phyloP scores from a whole-genome alignment of 2,113 vertebrate genomes.

The Pipra filicauda region DNA sequence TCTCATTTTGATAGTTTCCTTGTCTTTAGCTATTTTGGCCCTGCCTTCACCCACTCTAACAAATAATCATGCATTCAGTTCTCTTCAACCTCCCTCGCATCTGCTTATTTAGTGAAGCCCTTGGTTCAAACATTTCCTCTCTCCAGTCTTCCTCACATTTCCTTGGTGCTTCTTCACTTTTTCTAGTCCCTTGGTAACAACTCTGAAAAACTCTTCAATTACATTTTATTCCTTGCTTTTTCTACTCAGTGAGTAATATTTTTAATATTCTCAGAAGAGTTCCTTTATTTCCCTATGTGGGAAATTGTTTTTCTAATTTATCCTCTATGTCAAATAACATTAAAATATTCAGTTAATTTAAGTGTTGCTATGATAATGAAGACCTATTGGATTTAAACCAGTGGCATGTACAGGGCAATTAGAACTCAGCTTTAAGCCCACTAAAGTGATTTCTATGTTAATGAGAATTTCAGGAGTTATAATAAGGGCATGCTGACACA shows the following conservation, averaged over 20 bases:
- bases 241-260: background rate
- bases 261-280: background rate
- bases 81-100: background rate
- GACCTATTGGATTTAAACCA: background rate
- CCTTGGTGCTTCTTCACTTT: background rate
- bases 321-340: background rate
- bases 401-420: background rate
- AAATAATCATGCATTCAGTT: background rate
- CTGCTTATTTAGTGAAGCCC: background rate
- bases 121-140: background rate
- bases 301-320: background rate
- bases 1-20: background rate
- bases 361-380: background rate
- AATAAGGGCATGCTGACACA: background rate
- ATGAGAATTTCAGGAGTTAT: background rate
- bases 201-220: background rate
- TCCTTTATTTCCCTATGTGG: background rate
- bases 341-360: constrained; percentile 19
- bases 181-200: background rate
- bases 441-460: background rate
- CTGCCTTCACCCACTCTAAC: background rate
- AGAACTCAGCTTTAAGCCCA: background rate
- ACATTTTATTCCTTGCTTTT: background rate
- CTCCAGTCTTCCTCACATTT: background rate
- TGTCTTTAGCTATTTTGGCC: background rate